Conservation (phyloP, 2,797 vertebrate genomes). For the Harpagifer antarcticus region DNA sequence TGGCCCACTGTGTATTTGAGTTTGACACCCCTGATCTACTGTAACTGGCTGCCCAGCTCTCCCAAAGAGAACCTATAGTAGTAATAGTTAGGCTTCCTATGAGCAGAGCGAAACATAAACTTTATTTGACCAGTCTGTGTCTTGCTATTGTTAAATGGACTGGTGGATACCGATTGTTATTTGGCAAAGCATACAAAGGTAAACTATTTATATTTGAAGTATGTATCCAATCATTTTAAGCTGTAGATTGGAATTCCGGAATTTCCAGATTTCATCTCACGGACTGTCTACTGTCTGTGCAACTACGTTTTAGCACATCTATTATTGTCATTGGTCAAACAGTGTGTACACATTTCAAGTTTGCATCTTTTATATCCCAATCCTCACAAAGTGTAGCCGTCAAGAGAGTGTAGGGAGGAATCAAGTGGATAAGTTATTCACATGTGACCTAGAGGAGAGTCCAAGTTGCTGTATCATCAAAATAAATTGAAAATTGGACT, state of each 20-base stretch:
- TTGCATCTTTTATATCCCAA: constrained; percentile 34
- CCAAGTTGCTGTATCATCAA: constrained; percentile 16
- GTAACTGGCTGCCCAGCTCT: background rate
- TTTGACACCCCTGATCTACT: background rate
- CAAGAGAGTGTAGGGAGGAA: constrained; percentile 40
- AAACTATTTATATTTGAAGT: background rate
- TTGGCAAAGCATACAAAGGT: background rate
- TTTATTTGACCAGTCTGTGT: background rate
- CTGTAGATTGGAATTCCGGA: fast-evolving
- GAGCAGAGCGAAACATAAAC: background rate
- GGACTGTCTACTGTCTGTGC: background rate
- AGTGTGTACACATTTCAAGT: constrained; percentile 36
- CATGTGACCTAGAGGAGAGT: constrained; percentile 17
- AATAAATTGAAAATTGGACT: background rate
- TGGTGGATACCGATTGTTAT: background rate
- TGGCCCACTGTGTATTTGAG: too few species aligned
- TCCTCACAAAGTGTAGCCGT: constrained; percentile 48
- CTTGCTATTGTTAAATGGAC: background rate
- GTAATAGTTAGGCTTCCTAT: background rate
- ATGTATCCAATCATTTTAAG: background rate
- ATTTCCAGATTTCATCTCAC: background rate
- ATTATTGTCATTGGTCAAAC: constrained; percentile 38
- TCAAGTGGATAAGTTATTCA: constrained; percentile 26
- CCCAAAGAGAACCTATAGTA: background rate
- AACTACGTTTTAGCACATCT: constrained; percentile 10